Evolutionary conservation across 1,140 invertebrate species (phyloP).

Genomic region (Saccostrea cuccullata): DNA sequence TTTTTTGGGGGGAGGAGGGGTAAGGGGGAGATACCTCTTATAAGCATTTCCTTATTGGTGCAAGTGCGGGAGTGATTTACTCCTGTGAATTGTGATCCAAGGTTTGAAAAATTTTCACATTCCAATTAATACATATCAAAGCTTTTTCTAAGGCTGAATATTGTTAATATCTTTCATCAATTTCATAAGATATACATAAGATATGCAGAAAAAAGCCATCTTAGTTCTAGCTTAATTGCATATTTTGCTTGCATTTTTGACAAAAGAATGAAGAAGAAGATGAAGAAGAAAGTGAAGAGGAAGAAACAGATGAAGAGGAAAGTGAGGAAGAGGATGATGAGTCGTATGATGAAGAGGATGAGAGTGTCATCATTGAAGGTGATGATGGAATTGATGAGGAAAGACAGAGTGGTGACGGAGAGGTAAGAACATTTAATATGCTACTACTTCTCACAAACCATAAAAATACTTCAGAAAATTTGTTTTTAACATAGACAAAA

Average conservation of each 20-base stretch:
- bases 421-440: constrained; percentile 40
- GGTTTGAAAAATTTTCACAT: too few species aligned
- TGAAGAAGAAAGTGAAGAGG: constrained; percentile 56
- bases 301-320: constrained; percentile 59
- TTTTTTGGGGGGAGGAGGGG: too few species aligned
- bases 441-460: neutral
- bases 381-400: constrained; percentile 53
- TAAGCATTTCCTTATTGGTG: too few species aligned
- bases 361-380: constrained; percentile 49
- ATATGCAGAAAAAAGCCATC: too few species aligned
- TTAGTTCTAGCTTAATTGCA: neutral
- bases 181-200: too few species aligned
- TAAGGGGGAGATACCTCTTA: too few species aligned
- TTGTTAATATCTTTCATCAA: too few species aligned
- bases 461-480: neutral
- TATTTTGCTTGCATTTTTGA: neutral
- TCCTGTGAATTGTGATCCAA: too few species aligned
- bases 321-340: constrained; percentile 57
- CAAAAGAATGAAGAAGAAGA: constrained; percentile 47
- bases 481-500: too few species aligned
- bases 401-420: constrained; percentile 64
- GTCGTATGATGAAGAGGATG: constrained; percentile 52
- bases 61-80: too few species aligned
- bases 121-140: too few species aligned
- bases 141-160: too few species aligned